Evolutionary conservation across 2,797 vertebrate genomes (phyloP).

Genomic region (Taeniopygia guttata): DNA sequence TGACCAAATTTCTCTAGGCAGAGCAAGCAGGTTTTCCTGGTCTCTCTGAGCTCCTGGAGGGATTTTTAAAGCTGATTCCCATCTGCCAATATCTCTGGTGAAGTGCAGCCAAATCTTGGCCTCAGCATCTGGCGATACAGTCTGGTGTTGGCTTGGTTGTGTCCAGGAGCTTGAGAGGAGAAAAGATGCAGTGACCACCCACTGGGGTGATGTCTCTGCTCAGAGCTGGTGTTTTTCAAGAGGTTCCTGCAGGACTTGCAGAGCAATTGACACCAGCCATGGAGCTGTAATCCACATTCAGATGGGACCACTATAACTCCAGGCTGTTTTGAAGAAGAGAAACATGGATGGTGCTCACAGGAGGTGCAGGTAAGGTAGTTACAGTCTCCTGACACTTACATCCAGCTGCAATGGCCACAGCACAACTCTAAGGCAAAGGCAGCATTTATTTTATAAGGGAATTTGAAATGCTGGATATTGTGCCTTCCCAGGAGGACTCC

Average conservation of each 20-base stretch:
- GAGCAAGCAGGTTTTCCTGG: neutral
- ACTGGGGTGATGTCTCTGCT: neutral
- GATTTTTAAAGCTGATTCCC: neutral
- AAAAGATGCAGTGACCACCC: neutral
- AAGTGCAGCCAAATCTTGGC: constrained; percentile 16
- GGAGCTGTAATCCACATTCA: neutral
- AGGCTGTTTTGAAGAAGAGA: neutral
- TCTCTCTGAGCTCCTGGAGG: neutral
- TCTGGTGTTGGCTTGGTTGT: neutral
- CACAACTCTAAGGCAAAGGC: neutral
- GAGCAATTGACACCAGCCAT: neutral
- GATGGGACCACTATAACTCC: neutral
- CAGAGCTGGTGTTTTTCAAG: neutral
- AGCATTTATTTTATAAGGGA: neutral
- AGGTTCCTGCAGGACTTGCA: neutral
- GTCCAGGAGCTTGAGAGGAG: neutral
- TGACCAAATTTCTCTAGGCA: neutral
- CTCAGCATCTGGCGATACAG: neutral
- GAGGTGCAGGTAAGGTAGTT: neutral
- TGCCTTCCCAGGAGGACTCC: neutral
- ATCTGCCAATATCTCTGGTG: constrained; percentile 10
- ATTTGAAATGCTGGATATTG: neutral
- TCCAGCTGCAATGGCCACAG: neutral
- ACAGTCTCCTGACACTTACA: neutral
- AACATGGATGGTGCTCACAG: neutral